Evolutionary conservation across 2,888 invertebrate species (phyloP), one percentile per base, ranked within the genome.

Genomic region (Chalcosyrphus nemorum): DNA sequence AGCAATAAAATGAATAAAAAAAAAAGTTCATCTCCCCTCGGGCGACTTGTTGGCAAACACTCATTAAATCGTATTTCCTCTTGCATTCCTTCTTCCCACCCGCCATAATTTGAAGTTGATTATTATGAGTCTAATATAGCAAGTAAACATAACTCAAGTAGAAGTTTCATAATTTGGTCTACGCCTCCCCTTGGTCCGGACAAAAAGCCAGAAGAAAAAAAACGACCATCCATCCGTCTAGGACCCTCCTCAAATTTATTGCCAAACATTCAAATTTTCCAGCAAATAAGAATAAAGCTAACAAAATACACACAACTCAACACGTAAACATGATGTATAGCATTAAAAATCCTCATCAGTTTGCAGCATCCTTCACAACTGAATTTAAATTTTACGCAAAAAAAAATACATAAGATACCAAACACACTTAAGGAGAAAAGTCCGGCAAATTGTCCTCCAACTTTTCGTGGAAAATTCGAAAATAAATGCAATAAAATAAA

Each of bases 21-120:
- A 56, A 56, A 38, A 38, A 56, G 35, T 19, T 19, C 15, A 43
- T 61, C 59, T 15, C 19, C 59, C 24, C 19, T 11, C 24, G 15
- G 13, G n/a, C 11, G 6, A 13, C 17, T 57, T 57, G 32, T 38
- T 35, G 21, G 54, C 41, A 68, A 68, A 54, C 66, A 41, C 21
- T 76, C 41, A 76, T 76, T 76, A 76, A 32, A 19, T 52, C 50
- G 35, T 15, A 54, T 35, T 11, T 17, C 32, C 38, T 45, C 24
- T 21, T 6, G 27, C 27, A 6, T 59, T 52, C 43, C 59, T 52
- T 43, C 32, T 21, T 35, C 3, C 19, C 43, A 59, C 11, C 19
- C 43, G 52, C 11, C 56, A 70, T 35, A 65, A 65, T 81, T 65
- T 65, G 27, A 81, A 70, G 13, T 75, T 81, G 57, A 75, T 75